These are phyloP conservation scores for Myotis pilosus DNA, from an alignment of 2,797 vertebrate genomes.

Conservation along the genomic window DNA sequence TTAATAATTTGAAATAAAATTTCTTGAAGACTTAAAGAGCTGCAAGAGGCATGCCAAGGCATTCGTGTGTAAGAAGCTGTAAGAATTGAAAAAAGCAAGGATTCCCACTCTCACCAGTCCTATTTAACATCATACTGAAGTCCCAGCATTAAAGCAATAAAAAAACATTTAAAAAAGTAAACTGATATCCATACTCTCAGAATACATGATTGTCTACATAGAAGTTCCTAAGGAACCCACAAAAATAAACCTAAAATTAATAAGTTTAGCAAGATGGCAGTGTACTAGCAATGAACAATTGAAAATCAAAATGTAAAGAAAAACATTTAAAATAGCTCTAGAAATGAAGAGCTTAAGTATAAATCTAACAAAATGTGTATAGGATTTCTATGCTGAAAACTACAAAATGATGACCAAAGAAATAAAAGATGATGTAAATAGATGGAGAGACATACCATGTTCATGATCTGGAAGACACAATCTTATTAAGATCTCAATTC, in stretches of 20 bases:
- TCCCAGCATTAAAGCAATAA: not conserved
- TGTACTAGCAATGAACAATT: not conserved
- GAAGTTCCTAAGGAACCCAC: not conserved
- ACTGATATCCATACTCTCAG: not conserved
- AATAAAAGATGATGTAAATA: not conserved
- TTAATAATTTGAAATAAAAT: conserved; percentile 15
- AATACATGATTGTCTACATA: not conserved
- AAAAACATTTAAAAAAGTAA: not conserved
- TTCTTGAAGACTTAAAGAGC: not conserved
- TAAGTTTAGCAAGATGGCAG: not conserved
- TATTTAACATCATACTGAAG: not conserved
- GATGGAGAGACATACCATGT: not conserved
- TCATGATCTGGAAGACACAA: not conserved
- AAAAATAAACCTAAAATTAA: not conserved
- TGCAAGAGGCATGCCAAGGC: not conserved
- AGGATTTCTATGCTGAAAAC: not conserved
- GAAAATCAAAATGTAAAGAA: not conserved
- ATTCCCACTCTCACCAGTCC: not conserved
- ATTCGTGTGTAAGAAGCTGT: not conserved
- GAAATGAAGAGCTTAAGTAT: not conserved
- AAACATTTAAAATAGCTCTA: not conserved
- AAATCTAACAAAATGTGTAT: not conserved
- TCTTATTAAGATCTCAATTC: not conserved
- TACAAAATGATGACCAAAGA: not conserved
- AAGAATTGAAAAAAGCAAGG: not conserved